These are phyloP conservation scores for Saccopteryx leptura DNA, from an alignment of 2,113 vertebrate species.

Conservation along the genomic window DNA sequence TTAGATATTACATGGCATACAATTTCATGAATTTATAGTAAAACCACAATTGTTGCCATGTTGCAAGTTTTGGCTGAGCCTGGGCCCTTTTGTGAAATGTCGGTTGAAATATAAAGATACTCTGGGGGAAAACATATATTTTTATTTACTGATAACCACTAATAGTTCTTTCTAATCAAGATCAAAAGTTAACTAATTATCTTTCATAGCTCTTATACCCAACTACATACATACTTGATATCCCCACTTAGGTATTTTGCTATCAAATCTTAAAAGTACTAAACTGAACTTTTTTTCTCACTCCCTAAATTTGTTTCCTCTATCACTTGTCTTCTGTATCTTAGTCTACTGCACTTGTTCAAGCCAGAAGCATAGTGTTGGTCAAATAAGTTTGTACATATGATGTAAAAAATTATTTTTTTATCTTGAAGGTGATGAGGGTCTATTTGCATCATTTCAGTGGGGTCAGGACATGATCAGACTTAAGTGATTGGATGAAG, in stretches of 20 bases:
- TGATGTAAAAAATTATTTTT: neutral
- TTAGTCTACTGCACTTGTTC: conserved; percentile 26
- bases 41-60: neutral
- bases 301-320: neutral
- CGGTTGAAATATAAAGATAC: conserved; percentile 4
- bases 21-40: conserved; percentile 23
- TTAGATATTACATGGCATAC: neutral
- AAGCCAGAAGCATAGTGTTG: neutral
- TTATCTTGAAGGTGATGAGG: conserved; percentile 26
- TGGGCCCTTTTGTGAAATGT: conserved; percentile 41
- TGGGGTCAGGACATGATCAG: neutral
- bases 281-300: conserved; percentile 31
- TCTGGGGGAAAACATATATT: neutral
- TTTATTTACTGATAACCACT: conserved; percentile 50
- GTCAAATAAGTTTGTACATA: too few species aligned
- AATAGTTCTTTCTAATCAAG: conserved; percentile 26
- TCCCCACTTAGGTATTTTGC: conserved; percentile 24
- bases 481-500: conserved; percentile 21
- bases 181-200: conserved; percentile 53
- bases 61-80: conserved; percentile 41
- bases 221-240: conserved; percentile 2
- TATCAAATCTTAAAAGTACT: conserved; percentile 34
- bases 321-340: neutral
- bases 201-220: conserved; percentile 14
- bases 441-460: conserved; percentile 46